Percentiles rank a stretch among this genome's conserved stretches.
Evolutionary conservation across 2,888 invertebrate genomes (phyloP).

Genomic region (Zaprionus lineosus): DNA sequence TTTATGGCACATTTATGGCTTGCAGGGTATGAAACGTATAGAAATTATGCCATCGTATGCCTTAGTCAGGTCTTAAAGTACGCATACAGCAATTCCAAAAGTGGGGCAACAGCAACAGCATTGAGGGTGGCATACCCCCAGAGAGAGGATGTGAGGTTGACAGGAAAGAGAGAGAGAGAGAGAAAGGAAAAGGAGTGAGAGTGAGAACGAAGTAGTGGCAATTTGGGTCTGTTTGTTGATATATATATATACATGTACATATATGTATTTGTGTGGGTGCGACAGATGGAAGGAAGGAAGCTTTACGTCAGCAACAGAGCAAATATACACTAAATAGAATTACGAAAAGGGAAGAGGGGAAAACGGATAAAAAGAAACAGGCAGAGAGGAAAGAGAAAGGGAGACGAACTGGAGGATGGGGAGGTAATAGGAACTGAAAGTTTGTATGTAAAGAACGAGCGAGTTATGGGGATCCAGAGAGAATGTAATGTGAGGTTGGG

Average conservation of each 20-base stretch:
- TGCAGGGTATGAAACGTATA: constrained; percentile 23
- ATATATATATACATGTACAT: no score
- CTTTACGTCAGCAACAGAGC: constrained; percentile 69
- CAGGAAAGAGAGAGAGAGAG: not conserved
- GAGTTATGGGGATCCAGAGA: constrained; percentile 18
- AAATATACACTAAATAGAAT: constrained; percentile 48
- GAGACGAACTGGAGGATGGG: constrained; percentile 6
- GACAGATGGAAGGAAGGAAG: constrained; percentile 64
- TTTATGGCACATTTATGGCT: no score
- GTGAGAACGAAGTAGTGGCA: not conserved
- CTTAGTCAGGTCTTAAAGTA: constrained; percentile 56
- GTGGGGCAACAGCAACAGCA: constrained; percentile 58
- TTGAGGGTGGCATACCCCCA: constrained; percentile 52
- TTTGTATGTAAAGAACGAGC: constrained; percentile 11
- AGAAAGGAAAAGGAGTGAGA: not conserved
- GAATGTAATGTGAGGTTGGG: constrained; percentile 22
- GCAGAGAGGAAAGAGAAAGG: not conserved
- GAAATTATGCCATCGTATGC: constrained; percentile 65
- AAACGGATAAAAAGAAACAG: no score
- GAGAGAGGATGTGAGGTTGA: constrained; percentile 1
- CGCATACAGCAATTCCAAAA: constrained; percentile 42
- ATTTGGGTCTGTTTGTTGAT: constrained; percentile 1
- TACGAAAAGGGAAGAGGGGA: constrained; percentile 26
- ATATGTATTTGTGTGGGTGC: constrained; percentile 25
- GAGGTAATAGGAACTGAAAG: constrained; percentile 1